Evolutionary conservation across 2,797 vertebrate species (phyloP).

Genomic region (Chaenodraco wilsoni): DNA sequence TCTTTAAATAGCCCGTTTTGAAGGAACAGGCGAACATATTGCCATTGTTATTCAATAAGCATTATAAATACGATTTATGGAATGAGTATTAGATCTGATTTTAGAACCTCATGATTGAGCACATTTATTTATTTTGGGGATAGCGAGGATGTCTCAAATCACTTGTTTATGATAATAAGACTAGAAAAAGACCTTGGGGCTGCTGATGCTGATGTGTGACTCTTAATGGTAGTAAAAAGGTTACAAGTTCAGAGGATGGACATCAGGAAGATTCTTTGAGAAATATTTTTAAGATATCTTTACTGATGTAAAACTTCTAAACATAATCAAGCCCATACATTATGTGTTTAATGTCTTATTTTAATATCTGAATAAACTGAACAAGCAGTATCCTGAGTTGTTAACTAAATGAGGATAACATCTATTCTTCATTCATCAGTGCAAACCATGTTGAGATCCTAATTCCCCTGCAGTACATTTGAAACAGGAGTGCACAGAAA

Average conservation of each 20-base stretch:
- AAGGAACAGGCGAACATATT: not conserved
- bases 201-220: slow-evolving; percentile 28
- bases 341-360: not conserved
- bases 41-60: slow-evolving; percentile 54
- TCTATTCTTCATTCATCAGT: not conserved
- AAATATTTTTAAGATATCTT: not conserved
- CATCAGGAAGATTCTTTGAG: not conserved
- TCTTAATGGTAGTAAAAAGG: slow-evolving; percentile 15
- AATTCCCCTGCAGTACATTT: not conserved
- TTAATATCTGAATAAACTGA: not conserved
- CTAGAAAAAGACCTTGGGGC: slow-evolving; percentile 18
- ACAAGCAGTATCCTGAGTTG: not conserved
- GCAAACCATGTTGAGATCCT: not conserved
- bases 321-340: not conserved
- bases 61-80: slow-evolving; percentile 38
- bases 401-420: slow-evolving; percentile 1
- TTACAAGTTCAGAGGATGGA: not conserved
- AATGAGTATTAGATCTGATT: slow-evolving; percentile 60
- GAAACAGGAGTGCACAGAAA: not conserved
- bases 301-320: not conserved
- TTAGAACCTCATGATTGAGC: slow-evolving; percentile 47
- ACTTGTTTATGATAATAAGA: slow-evolving; percentile 59
- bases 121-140: slow-evolving; percentile 33
- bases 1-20: slow-evolving; percentile 48
- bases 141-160: slow-evolving; percentile 42